Evolutionary conservation across 2,797 vertebrate genomes (phyloP).

Genomic region (Acridotheres tristis): DNA sequence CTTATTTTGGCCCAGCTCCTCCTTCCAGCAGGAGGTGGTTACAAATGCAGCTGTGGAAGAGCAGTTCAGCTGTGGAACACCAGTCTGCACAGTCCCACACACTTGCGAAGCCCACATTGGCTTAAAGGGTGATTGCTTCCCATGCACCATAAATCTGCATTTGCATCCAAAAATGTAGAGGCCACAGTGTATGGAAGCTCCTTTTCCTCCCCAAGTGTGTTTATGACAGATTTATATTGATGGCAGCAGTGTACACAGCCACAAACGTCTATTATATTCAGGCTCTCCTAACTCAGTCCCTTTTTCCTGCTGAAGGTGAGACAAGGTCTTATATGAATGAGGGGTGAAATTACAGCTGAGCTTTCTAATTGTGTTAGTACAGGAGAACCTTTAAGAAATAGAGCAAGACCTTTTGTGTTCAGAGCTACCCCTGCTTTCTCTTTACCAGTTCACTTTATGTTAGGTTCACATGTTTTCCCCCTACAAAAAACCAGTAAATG

Average conservation of each 20-base stretch:
- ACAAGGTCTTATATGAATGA: slow-evolving; percentile 71
- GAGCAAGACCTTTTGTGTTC: slow-evolving; percentile 54
- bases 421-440: not conserved
- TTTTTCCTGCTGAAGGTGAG: slow-evolving; percentile 81
- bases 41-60: slow-evolving; percentile 25
- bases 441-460: slow-evolving; percentile 4
- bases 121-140: slow-evolving; percentile 65
- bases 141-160: slow-evolving; percentile 68
- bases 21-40: slow-evolving; percentile 13
- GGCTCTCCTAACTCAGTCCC: slow-evolving; percentile 70
- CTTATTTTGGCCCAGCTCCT: slow-evolving; percentile 44
- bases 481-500: not conserved
- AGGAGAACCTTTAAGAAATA: slow-evolving; percentile 67
- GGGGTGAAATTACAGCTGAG: slow-evolving; percentile 78
- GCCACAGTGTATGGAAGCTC: slow-evolving; percentile 67
- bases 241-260: slow-evolving; percentile 61
- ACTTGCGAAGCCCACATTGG: not conserved
- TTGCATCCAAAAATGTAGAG: slow-evolving; percentile 66
- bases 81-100: not conserved
- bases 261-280: slow-evolving; percentile 77
- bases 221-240: slow-evolving; percentile 81
- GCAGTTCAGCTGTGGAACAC: not conserved
- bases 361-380: slow-evolving; percentile 76
- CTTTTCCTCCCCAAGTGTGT: slow-evolving; percentile 73
- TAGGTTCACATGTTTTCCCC: not conserved